Conservation (phyloP, 2,113 vertebrate species). For the Stictonetta naevosa region DNA sequence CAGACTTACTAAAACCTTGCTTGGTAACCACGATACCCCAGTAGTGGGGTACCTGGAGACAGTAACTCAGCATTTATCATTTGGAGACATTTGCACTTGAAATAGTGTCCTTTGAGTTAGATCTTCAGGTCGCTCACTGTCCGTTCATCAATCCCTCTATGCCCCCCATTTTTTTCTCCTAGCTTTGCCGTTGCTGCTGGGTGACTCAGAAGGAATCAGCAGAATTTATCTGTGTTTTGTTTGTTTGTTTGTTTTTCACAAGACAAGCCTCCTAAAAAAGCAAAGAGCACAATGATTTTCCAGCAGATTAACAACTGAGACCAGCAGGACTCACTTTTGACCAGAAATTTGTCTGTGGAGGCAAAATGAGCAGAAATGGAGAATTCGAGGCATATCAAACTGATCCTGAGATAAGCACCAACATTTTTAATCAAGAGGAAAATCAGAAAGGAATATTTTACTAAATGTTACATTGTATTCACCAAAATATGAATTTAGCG, state of each 20-base stretch:
- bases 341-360: neutral
- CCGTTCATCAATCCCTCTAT: neutral
- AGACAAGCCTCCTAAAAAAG: neutral
- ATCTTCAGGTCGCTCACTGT: neutral
- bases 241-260: neutral
- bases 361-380: neutral
- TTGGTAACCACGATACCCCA: neutral
- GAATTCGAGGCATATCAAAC: neutral
- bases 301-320: neutral
- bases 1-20: neutral
- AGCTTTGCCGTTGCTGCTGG: neutral
- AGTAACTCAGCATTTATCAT: fast-evolving
- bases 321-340: neutral
- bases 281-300: neutral
- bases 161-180: neutral
- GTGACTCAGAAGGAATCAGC: neutral
- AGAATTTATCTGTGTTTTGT: neutral
- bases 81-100: neutral
- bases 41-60: neutral
- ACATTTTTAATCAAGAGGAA: neutral
- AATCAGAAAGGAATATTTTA: neutral
- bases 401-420: neutral
- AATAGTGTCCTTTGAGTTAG: neutral
- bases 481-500: neutral
- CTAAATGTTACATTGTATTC: neutral